Evolutionary conservation across 2,888 invertebrate species (phyloP), one percentile per base, ranked within the genome.

Genomic region (Melinaea menophilus): DNA sequence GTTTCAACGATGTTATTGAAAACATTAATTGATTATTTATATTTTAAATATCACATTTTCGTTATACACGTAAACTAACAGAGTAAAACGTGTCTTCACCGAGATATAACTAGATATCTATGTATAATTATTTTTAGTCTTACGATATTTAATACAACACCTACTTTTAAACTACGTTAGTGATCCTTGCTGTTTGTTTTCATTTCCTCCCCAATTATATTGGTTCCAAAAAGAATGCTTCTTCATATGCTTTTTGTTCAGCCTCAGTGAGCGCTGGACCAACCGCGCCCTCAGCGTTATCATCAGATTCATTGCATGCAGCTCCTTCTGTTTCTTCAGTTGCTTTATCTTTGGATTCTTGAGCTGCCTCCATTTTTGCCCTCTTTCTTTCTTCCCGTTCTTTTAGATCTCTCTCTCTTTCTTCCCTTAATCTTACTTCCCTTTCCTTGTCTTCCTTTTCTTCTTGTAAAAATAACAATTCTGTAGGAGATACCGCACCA

Each of bases 391-490:
- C 41, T 41, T 41, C 41, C 9, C 41, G 7, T 9, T 41, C 41
- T 41, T 41, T 5, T 41, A 9, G 9, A 41, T 41, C 41, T 11
- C 9, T 41, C 9, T 41, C 41, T 41, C 9, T 41, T 41, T 41
- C 41, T 41, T 41, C 9, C 9, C 9, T 41, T 41, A 41, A 11
- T 41, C 41, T 41, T 41, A 9, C 41, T 41, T 41, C 41, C 2
- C 41, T 41, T 9, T 41, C 41, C 11, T 9, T 41, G 41, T 41
- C 41, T 41, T 41, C 41, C 41, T 9, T 41, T 41, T 51, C 51
- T 51, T 55, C 55, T 51, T 5, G 7, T 13, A 65, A 37, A 51
- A 51, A 3, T 31, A 51, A 51, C 11, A 51, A 51, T 11, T 51
- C 51, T 11, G 51, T 9, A 51, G 51, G 51, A 7, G 51, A 51